Conservation (phyloP, 2,797 vertebrate genomes). For the Acanthis flammea region DNA sequence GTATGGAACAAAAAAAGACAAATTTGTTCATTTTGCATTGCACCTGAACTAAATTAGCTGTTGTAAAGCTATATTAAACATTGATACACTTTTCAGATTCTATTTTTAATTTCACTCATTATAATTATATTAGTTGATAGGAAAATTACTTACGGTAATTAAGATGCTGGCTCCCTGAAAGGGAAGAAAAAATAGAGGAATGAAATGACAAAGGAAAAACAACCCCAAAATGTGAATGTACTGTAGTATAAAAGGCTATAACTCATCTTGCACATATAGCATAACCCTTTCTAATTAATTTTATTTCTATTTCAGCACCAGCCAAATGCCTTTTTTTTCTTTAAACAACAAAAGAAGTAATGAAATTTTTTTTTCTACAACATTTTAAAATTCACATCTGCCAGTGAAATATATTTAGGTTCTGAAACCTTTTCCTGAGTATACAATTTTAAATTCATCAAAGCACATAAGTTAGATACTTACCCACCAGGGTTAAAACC, state of each 20-base stretch:
- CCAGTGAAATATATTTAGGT: not conserved
- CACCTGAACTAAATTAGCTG: slow-evolving; percentile 33
- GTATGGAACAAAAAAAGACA: not conserved
- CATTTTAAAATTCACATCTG: not conserved
- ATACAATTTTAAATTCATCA: not conserved
- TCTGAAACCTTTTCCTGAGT: not conserved
- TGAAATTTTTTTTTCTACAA: not conserved
- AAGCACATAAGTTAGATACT: slow-evolving; percentile 29
- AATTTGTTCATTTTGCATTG: slow-evolving; percentile 32
- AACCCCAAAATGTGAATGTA: not conserved
- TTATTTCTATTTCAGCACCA: not conserved
- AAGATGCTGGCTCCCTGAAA: slow-evolving; percentile 57
- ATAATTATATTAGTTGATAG: slow-evolving; percentile 38
- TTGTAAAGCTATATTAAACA: slow-evolving; percentile 50
- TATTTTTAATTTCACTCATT: slow-evolving; percentile 50
- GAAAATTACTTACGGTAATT: slow-evolving; percentile 66
- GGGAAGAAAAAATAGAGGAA: slow-evolving; percentile 23
- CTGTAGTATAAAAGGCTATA: not conserved
- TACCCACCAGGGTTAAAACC: slow-evolving; percentile 54
- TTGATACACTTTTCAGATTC: not conserved
- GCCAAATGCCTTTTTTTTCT: not conserved
- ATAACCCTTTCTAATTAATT: slow-evolving; percentile 30
- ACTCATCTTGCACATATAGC: not conserved
- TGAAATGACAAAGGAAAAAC: not conserved
- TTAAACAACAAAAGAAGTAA: not conserved